phyloP scores from a whole-genome alignment of 2,113 vertebrate species.

The Eublepharis macularius region DNA sequence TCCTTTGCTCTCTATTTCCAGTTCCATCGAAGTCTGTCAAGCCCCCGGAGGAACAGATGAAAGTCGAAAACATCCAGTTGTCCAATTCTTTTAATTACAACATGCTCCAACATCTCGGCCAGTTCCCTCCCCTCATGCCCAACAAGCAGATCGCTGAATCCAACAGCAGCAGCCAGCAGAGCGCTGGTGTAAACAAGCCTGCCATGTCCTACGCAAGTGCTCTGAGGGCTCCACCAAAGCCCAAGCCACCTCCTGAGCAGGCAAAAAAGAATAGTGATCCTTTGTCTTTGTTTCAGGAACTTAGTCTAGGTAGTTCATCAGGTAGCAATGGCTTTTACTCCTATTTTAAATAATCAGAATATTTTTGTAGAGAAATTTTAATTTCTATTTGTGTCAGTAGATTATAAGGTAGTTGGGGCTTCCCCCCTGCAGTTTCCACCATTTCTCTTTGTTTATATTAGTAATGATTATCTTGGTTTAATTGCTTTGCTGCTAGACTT shows the following conservation, averaged over 20 bases:
- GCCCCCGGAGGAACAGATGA: constrained; percentile 86
- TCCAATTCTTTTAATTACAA: constrained; percentile 85
- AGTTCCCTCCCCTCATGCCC: constrained; percentile 97
- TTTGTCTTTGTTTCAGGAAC: constrained; percentile 96
- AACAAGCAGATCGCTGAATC: constrained; percentile 89
- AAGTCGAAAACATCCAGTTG: constrained; percentile 82
- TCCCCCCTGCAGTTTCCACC: constrained; percentile 74
- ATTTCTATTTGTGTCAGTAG: constrained; percentile 88
- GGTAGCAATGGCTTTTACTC: constrained; percentile 99
- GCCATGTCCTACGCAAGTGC: constrained; percentile 98
- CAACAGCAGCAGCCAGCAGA: constrained; percentile 74
- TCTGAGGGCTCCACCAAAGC: constrained; percentile 94
- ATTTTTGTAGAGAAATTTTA: constrained; percentile 84
- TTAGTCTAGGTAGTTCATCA: constrained; percentile 97
- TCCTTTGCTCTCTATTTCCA: constrained; percentile 59
- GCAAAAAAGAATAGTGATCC: constrained; percentile 97
- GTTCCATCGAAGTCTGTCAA: constrained; percentile 86
- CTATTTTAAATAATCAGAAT: constrained; percentile 95
- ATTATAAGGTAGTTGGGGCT: constrained; percentile 75
- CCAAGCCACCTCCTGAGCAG: constrained; percentile 93
- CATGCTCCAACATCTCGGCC: constrained; percentile 92
- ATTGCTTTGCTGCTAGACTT: constrained; percentile 84
- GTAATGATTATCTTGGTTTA: constrained; percentile 78
- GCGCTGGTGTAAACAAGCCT: constrained; percentile 79
- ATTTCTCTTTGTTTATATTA: constrained; percentile 76